Percentiles rank a stretch among this genome's conserved stretches.
Conservation (phyloP, 2,888 invertebrate species). For the Clepsis dumicolana region DNA sequence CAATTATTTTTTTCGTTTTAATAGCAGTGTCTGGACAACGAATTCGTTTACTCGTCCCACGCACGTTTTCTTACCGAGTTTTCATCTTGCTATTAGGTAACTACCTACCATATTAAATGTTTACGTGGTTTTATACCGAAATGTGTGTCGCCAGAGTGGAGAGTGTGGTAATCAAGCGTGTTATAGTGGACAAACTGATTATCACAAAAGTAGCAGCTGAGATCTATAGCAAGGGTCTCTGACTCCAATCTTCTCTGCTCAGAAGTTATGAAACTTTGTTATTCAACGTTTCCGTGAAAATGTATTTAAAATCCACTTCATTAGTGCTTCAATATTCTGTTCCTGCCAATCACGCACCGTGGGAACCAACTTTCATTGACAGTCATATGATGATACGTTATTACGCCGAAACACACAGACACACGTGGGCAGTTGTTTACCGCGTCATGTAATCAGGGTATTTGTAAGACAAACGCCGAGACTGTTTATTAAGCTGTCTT, state of each 20-base stretch:
- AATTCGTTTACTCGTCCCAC: too few species aligned
- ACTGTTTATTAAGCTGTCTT: conserved; percentile 46
- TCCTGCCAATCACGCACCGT: conserved; percentile 53
- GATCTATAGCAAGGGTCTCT: background rate
- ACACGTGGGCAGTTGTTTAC: conserved; percentile 76
- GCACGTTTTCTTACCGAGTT: too few species aligned
- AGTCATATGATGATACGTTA: conserved; percentile 71
- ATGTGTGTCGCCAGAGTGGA: too few species aligned
- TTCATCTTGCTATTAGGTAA: too few species aligned
- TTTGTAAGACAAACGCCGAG: conserved; percentile 52
- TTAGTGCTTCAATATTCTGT: conserved; percentile 8
- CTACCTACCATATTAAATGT: too few species aligned
- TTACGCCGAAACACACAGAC: conserved; percentile 76
- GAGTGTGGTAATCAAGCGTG: too few species aligned
- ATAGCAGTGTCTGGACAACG: too few species aligned
- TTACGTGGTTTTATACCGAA: too few species aligned
- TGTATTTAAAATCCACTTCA: background rate
- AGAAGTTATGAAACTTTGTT: background rate
- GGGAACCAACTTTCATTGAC: conserved; percentile 73
- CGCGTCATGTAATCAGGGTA: conserved; percentile 68
- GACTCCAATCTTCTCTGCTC: background rate
- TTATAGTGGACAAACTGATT: too few species aligned
- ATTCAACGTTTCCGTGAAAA: background rate
- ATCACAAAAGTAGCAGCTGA: background rate
- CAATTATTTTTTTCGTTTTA: too few species aligned